Percentiles rank a stretch among this genome's conserved stretches.
These are phyloP conservation scores for Stramonita haemastoma DNA, from an alignment of 2,888 invertebrate genomes.

Conservation along the genomic window DNA sequence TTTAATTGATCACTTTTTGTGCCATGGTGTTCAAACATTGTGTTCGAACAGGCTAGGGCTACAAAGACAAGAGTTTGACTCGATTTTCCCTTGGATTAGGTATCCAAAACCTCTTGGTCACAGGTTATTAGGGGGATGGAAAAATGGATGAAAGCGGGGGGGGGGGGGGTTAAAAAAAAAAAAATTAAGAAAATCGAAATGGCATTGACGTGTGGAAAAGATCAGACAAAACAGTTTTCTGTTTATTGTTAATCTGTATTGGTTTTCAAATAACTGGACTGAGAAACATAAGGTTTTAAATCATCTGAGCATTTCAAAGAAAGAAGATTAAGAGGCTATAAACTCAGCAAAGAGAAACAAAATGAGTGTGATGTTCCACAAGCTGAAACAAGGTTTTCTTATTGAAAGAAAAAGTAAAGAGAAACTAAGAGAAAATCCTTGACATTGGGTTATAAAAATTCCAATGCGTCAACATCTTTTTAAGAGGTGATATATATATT, in stretches of 20 bases:
- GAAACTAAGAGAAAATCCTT: no score
- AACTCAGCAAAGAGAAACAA: no score
- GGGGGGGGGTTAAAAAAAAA: neutral
- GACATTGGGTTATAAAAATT: no score
- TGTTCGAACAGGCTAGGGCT: slow-evolving; percentile 19
- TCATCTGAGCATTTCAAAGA: no score
- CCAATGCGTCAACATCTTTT: no score
- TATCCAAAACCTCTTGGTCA: neutral
- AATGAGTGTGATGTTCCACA: no score
- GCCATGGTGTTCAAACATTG: slow-evolving; percentile 25
- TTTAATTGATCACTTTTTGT: slow-evolving; percentile 22
- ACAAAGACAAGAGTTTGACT: slow-evolving; percentile 31
- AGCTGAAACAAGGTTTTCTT: no score
- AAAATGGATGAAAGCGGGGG: neutral
- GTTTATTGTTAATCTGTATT: neutral
- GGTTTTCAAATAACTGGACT: neutral
- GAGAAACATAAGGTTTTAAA: no score
- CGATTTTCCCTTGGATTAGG: neutral
- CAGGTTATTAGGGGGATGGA: neutral
- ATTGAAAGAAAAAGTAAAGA: no score
- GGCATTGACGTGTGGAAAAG: neutral
- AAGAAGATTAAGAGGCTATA: no score
- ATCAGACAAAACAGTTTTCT: neutral
- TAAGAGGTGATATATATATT: no score
- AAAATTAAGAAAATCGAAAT: neutral